phyloP scores from a whole-genome alignment of 2,888 invertebrate species.

The Cephus pygmeus region DNA sequence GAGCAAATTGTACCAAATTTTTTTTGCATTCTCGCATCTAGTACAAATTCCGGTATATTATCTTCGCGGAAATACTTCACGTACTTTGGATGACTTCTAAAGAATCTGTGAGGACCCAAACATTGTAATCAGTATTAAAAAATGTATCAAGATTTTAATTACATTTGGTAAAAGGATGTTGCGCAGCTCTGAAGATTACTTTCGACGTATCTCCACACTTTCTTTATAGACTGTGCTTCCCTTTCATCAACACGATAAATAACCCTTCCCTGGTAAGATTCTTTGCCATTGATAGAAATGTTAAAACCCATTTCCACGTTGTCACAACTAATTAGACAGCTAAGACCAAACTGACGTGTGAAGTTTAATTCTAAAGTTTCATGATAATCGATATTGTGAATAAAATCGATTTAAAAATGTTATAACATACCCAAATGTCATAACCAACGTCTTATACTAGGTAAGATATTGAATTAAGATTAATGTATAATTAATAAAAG shows the following conservation, averaged over 20 bases:
- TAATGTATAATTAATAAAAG: background rate
- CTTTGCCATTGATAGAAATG: background rate
- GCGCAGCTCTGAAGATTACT: conserved; percentile 25
- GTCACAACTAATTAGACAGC: background rate
- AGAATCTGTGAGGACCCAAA: conserved; percentile 18
- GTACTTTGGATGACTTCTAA: conserved; percentile 30
- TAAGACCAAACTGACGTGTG: background rate
- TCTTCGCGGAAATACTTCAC: conserved; percentile 29
- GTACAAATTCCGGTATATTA: conserved; percentile 26
- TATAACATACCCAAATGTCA: background rate
- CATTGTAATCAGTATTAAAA: background rate
- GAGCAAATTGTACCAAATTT: conserved; percentile 25
- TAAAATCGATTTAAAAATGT: background rate
- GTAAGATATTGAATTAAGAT: background rate
- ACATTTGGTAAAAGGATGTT: conserved; percentile 24
- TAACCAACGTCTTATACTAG: background rate
- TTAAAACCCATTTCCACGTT: background rate
- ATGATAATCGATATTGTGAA: background rate
- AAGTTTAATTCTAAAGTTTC: background rate
- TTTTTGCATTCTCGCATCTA: conserved; percentile 24
- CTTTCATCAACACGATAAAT: conserved; percentile 17
- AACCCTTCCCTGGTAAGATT: background rate
- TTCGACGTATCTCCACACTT: conserved; percentile 28
- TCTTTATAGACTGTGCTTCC: conserved; percentile 19
- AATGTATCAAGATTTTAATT: background rate